phyloP scores from a whole-genome alignment of 2,113 vertebrate species.

The Picathartes gymnocephalus region DNA sequence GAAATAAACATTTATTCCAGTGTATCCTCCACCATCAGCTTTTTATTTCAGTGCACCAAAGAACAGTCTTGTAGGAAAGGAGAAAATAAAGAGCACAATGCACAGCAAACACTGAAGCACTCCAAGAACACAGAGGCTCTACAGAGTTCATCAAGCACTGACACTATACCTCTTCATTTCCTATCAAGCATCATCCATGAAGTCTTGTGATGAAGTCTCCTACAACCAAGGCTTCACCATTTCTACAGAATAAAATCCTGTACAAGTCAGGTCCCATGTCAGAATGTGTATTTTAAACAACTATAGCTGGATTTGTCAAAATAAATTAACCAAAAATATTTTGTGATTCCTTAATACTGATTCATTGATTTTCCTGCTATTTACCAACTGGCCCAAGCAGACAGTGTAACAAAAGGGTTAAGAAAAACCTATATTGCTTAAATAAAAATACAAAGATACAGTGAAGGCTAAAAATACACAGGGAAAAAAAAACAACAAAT shows the following conservation, averaged over 20 bases:
- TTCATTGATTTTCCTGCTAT: neutral
- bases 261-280: accelerated
- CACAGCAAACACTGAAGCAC: neutral
- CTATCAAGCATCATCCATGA: neutral
- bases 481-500: neutral
- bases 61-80: neutral
- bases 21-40: neutral
- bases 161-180: neutral
- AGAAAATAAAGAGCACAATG: neutral
- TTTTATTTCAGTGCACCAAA: neutral
- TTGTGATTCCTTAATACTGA: neutral
- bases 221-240: neutral
- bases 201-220: neutral
- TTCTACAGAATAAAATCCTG: neutral
- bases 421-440: neutral
- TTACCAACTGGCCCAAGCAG: neutral
- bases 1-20: conserved; percentile 26
- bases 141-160: neutral
- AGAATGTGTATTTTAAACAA: neutral
- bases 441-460: neutral
- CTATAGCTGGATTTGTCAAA: neutral
- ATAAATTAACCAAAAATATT: neutral
- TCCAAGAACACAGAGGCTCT: neutral
- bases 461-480: neutral
- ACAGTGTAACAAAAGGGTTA: neutral